Evolutionary conservation across 2,797 vertebrate species (phyloP), one percentile per base, ranked within the genome.

Genomic region (Alcedo atthis): DNA sequence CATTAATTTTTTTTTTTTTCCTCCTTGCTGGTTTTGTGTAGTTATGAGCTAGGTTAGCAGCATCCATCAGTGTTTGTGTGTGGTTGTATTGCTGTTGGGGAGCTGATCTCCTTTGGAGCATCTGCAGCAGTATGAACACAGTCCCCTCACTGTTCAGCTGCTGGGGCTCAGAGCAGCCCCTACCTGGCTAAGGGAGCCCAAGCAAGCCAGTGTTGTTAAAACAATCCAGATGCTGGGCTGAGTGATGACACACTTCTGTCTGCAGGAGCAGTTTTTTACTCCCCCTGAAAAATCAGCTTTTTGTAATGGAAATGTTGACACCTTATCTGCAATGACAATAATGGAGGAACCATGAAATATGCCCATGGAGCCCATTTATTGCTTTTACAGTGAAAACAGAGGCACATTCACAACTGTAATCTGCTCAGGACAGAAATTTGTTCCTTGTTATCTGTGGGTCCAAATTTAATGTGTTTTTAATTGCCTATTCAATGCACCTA

Each of bases 381-480:
- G 62, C 59, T 81, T 93, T 67, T 76, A 85, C 85, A 91, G 54
- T 86, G 24, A 88, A 93, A 85, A 88, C 0, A 1, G 71, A 68
- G 55, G 30, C 75, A 77, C 70, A 92, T 91, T 89, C 91, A 79
- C 58, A 58, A 12, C 45, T 74, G 30, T 96, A 97, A 97, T 90
- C 87, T 81, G 49, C 62, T 76, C 77, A 83, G 90, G 93, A 83
- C 95, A 96, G 94, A 79, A 78, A 61, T 95, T 71, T 88, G 10
- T 58, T 93, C 67, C 69, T 87, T 94, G 78, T 96, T 97, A 95
- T 96, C 95, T 91, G 58, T 53, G 70, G 85, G 81, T 90, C 85
- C 95, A 89, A 90, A 95, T 96, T 95, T 96, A 97, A 98, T 97
- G 96, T 3, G 20, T 95, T 97, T 98, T 97, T 97, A 97, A 97